Evolutionary conservation across 2,797 vertebrate genomes (phyloP).

Genomic region (Amblyraja radiata): DNA sequence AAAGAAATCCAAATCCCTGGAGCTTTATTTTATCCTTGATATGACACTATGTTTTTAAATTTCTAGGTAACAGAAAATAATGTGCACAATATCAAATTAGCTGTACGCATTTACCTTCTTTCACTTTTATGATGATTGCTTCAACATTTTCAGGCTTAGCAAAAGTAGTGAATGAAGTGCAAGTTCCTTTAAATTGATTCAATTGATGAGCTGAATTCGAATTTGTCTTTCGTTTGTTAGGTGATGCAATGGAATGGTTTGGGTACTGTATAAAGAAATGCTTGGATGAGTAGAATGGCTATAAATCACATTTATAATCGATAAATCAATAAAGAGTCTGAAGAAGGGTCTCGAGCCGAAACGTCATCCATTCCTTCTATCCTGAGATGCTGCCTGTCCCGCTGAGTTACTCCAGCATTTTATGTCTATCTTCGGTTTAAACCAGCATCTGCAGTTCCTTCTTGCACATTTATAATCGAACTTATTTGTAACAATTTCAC

Average conservation of each 20-base stretch:
- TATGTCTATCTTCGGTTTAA: too few relatives aligned
- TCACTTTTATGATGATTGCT: background rate
- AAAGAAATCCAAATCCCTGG: too few relatives aligned
- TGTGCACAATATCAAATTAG: background rate
- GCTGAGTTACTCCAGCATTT: too few relatives aligned
- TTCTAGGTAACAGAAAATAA: background rate
- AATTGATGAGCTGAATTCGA: background rate
- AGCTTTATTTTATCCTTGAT: background rate
- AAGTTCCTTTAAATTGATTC: background rate
- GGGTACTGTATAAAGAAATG: background rate
- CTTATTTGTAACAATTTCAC: background rate
- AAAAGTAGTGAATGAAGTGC: background rate
- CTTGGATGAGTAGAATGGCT: background rate
- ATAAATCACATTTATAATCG: too few relatives aligned
- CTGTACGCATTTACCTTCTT: background rate
- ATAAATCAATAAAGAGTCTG: too few relatives aligned
- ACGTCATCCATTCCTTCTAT: too few relatives aligned
- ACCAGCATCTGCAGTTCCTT: too few relatives aligned
- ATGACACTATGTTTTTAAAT: background rate
- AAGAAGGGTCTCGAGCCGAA: too few relatives aligned
- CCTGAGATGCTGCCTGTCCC: too few relatives aligned
- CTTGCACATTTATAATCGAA: too few relatives aligned
- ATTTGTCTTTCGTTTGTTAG: too few relatives aligned
- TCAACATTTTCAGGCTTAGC: background rate
- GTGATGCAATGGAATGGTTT: too few relatives aligned